Evolutionary conservation across 2,797 vertebrate species (phyloP), one percentile per base, ranked within the genome.

Genomic region (Cryptoprocta ferox): DNA sequence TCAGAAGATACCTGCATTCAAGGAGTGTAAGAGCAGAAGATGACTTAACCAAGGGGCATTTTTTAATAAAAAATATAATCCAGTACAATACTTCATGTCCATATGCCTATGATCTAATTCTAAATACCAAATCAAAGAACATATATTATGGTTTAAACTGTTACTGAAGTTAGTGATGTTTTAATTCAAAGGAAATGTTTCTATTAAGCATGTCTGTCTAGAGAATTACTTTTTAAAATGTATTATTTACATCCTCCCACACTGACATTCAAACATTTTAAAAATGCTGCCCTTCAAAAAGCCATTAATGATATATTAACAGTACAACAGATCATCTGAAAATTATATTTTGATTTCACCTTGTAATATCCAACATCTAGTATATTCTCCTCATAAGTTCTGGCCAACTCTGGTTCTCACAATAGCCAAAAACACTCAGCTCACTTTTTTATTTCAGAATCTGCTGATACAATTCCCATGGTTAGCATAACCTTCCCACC

Each of bases 81-180:
- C 61, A 78, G 21, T 37, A 84, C 16, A 92, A 94, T 39, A 68
- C 32, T 92, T 94, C 56, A 71, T 65, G 56, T 85, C 19, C 68
- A 71, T 48, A 48, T 28, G 42, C 48, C 68, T 65, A 18, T 82
- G 35, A 65, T 88, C 35, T 90, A 89, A 76, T 71, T 91, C 50
- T 94, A 94, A 97, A 84, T 71, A 96, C 65, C 75, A 94, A 91
- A 92, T 76, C 59, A 95, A 85, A 96, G 82, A 96, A 78, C 6
- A 76, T 39, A 83, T 95, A 84, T 48, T 76, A 65, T 39, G n/a
- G 28, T 87, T 95, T 81, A 95, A 65, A 91, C 5, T 32, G 32
- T 68, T 26, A 89, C 63, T 73, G 16, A 79, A 96, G 66, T 89
- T 89, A 91, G 39, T 81, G 89, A 94, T 80, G 30, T 86, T 94